Conservation (phyloP, 2,888 invertebrate species). For the Syrphus vitripennis region DNA sequence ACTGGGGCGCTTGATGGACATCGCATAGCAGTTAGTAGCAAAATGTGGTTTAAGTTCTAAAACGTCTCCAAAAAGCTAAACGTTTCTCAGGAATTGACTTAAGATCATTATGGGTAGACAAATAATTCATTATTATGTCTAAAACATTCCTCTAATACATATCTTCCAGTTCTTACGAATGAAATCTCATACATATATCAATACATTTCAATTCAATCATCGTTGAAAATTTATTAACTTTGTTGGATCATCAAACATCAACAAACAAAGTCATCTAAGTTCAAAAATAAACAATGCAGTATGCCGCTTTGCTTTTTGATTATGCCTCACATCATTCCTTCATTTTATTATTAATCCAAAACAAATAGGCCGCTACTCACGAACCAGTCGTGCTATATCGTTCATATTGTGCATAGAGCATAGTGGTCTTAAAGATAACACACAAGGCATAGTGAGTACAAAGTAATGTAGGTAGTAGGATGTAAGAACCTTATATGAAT, state of each 20-base stretch:
- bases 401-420: background rate
- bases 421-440: constrained; percentile 35
- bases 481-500: background rate
- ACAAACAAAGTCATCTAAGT: constrained; percentile 64
- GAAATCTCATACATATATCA: background rate
- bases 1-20: too few species aligned
- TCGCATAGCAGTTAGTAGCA: too few species aligned
- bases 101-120: too few species aligned
- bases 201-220: constrained; percentile 59
- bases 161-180: too few species aligned
- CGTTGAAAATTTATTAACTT: constrained; percentile 62
- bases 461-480: background rate
- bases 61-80: too few species aligned
- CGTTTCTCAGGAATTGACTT: too few species aligned
- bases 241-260: constrained; percentile 48
- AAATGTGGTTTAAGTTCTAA: too few species aligned
- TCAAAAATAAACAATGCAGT: constrained; percentile 68
- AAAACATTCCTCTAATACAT: too few species aligned
- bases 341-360: constrained; percentile 49
- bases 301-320: constrained; percentile 1
- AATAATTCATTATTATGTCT: too few species aligned
- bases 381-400: background rate
- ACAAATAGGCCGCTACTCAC: constrained; percentile 49
- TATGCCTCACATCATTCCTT: constrained; percentile 40
- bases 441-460: constrained; percentile 19